Evolutionary conservation across 1,140 invertebrate species (phyloP), one percentile per base, ranked within the genome.

Genomic region (Leptopilina boulardi): DNA sequence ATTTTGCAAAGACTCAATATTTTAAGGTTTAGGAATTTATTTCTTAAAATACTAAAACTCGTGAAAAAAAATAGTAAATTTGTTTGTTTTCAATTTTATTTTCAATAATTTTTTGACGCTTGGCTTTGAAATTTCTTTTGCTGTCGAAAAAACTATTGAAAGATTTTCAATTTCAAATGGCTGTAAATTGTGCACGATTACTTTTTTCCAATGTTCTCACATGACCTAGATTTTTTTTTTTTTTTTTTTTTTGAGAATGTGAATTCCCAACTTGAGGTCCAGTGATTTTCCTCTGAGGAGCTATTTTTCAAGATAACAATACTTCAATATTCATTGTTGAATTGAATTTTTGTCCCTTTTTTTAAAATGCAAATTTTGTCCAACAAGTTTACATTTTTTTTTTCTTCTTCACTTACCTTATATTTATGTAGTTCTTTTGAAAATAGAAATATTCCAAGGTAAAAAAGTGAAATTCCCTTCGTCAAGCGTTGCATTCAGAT

Each of bases 291-390:
- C 21, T 66, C 26, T 30, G 11, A 66, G 59, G 21, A 30, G 23
- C 21, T n/a, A 66, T 66, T 66, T 30, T 66, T 9, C 23, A 66
- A 72, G n/a, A 66, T 71, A 74, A 72, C 70, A 18, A 15, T 51
- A 5, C 13, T 47, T 47, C 15, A 47, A 15, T n/a, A 13, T 47
- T 15, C n/a, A 51, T 18, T 51, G 1, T 51, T n/a, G 47, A 15
- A 51, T 6, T 5, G 18, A n/a, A 47, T 47, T 47, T 47, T 47
- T 15, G n/a, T n/a, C n/a, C n/a, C n/a, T n/a, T n/a, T n/a, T n/a
- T n/a, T n/a, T n/a, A n/a, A 47, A 47, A 47, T 47, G 1, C 1
- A 47, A 47, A 47, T 47, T 15, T 47, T 47, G 1, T 0, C 1
- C 11, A 15, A 47, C 13, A 47, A 30, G 5, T 30, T 30, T 30